Percentiles rank a stretch among this genome's conserved stretches.
phyloP scores from a whole-genome alignment of 2,888 invertebrate genomes.

The Phengaris arion region DNA sequence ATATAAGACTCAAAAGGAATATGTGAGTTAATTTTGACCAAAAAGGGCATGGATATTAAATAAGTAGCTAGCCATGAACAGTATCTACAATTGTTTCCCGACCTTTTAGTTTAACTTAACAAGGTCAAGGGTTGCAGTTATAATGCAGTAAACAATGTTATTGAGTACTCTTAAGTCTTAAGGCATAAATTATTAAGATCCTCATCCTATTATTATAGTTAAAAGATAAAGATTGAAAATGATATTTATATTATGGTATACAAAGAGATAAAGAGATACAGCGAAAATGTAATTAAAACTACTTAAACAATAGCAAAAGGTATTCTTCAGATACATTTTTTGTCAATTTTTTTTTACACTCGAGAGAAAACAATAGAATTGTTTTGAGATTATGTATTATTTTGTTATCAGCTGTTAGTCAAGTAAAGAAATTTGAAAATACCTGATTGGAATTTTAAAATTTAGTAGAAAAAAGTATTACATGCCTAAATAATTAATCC shows the following conservation, averaged over 20 bases:
- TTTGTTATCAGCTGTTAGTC: background rate
- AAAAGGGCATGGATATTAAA: slow-evolving; percentile 41
- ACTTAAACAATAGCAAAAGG: background rate
- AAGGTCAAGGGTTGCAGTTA: slow-evolving; percentile 48
- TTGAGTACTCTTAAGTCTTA: background rate
- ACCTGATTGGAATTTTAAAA: background rate
- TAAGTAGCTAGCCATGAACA: slow-evolving; percentile 62
- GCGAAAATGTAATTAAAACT: too few relatives aligned
- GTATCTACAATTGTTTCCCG: slow-evolving; percentile 48
- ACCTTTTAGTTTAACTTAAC: slow-evolving; percentile 46
- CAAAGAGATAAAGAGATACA: too few relatives aligned
- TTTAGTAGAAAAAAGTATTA: background rate
- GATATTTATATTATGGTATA: too few relatives aligned
- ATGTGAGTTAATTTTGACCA: slow-evolving; percentile 19
- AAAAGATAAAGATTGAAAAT: too few relatives aligned
- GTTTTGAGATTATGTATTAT: background rate
- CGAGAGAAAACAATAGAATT: background rate
- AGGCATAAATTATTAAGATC: background rate
- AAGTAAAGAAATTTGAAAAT: background rate
- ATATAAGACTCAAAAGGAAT: background rate
- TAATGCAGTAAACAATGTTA: slow-evolving; percentile 35
- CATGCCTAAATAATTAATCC: background rate
- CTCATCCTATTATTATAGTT: too few relatives aligned
- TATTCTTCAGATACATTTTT: background rate
- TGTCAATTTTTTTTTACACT: background rate